Evolutionary conservation across 2,888 invertebrate genomes (phyloP).

Genomic region (Spialia ferax): DNA sequence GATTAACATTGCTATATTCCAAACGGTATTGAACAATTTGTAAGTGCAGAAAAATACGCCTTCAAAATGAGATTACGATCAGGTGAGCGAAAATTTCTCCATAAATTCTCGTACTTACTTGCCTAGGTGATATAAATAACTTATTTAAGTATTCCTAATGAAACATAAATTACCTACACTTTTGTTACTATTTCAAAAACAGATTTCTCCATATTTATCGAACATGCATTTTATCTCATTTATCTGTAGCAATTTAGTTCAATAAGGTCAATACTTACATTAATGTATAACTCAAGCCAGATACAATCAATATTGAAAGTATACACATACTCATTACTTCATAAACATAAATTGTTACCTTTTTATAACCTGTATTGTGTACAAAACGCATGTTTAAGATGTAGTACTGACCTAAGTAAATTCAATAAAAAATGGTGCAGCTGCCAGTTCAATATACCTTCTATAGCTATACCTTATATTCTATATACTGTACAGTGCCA

Average conservation of each 20-base stretch:
- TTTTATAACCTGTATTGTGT: neutral
- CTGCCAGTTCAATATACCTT: slow-evolving; percentile 1
- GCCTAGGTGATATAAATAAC: neutral
- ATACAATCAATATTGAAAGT: neutral
- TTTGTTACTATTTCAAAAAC: neutral
- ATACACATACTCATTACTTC: too few relatives aligned
- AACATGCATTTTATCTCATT: neutral
- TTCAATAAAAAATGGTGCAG: neutral
- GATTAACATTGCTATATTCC: slow-evolving; percentile 45
- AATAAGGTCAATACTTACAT: neutral
- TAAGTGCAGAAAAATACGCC: slow-evolving; percentile 49
- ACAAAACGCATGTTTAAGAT: neutral
- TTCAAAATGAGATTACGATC: slow-evolving; percentile 60
- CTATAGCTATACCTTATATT: too few relatives aligned
- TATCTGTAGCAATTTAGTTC: neutral
- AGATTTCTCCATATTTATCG: neutral
- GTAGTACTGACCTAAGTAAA: too few relatives aligned
- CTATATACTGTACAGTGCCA: too few relatives aligned
- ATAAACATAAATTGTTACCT: too few relatives aligned
- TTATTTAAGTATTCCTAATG: too few relatives aligned
- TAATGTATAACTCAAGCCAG: neutral
- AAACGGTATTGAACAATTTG: slow-evolving; percentile 44
- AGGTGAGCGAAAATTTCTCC: slow-evolving; percentile 51
- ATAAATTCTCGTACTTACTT: slow-evolving; percentile 26
- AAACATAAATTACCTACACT: too few relatives aligned